These are phyloP conservation scores for Drosophila parthenogenetica DNA, from an alignment of 2,888 invertebrate species.

Conservation along the genomic window DNA sequence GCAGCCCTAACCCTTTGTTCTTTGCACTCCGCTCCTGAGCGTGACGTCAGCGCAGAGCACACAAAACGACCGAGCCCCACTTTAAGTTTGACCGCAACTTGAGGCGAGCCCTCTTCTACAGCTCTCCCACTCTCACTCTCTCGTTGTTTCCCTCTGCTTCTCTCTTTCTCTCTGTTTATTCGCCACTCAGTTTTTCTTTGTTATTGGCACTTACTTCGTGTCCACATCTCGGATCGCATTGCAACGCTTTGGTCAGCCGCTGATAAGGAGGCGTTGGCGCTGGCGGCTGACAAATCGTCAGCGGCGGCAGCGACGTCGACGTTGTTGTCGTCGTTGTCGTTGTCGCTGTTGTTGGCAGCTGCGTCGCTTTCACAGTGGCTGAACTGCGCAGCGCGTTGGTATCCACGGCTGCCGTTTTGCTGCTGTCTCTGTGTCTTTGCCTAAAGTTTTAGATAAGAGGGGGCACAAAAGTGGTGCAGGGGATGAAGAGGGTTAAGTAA, in stretches of 20 bases:
- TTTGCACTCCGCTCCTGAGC: conserved; percentile 39
- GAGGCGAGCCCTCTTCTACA: conserved; percentile 16
- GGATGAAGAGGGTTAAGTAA: no score
- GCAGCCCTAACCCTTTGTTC: background rate
- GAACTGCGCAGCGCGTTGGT: conserved; percentile 83
- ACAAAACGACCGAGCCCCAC: conserved; percentile 21
- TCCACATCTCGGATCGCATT: conserved; percentile 86
- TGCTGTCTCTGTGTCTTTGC: conserved; percentile 57
- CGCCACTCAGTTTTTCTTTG: background rate
- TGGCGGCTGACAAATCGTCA: conserved; percentile 80
- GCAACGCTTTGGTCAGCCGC: conserved; percentile 86
- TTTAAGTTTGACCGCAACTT: conserved; percentile 47
- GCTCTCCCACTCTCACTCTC: background rate
- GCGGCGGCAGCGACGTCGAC: conserved; percentile 60
- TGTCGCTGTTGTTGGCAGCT: conserved; percentile 43
- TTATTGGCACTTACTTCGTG: conserved; percentile 84
- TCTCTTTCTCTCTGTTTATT: background rate
- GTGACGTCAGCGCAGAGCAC: conserved; percentile 43
- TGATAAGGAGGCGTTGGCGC: conserved; percentile 86
- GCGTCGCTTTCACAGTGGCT: conserved; percentile 70
- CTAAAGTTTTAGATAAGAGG: conserved; percentile 8
- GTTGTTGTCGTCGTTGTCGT: conserved; percentile 46
- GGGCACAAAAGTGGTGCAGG: background rate
- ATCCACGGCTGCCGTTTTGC: conserved; percentile 85
- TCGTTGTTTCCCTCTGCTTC: background rate